Conservation (phyloP, 2,888 invertebrate species). For the Germaria angustata region DNA sequence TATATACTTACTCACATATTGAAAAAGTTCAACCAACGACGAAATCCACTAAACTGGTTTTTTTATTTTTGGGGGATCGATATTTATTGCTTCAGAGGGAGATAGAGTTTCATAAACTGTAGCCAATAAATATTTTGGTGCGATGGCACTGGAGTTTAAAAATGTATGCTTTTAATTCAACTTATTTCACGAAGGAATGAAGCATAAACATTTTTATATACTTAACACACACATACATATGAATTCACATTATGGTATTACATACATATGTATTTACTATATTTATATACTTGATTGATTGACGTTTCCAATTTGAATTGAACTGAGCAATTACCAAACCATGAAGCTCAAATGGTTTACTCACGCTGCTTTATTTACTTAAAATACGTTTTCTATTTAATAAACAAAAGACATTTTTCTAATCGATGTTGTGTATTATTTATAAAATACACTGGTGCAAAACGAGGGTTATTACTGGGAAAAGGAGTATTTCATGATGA, state of each 20-base stretch:
- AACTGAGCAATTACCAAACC: constrained; percentile 29
- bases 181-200: constrained; percentile 29
- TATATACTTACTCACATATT: too few relatives aligned
- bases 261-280: background rate
- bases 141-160: background rate
- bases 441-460: background rate
- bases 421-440: too few relatives aligned
- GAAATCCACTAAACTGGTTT: constrained; percentile 17
- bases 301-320: constrained; percentile 22
- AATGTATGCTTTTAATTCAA: constrained; percentile 3
- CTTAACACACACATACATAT: background rate
- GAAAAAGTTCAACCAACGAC: constrained; percentile 31
- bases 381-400: too few relatives aligned
- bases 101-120: constrained; percentile 33
- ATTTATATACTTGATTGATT: constrained; percentile 15
- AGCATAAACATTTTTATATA: constrained; percentile 27
- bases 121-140: constrained; percentile 8
- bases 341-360: constrained; percentile 41
- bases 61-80: background rate
- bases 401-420: too few relatives aligned
- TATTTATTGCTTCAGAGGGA: constrained; percentile 3
- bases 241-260: background rate
- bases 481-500: background rate
- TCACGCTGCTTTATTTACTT: constrained; percentile 9
- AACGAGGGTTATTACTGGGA: background rate